phyloP scores from a whole-genome alignment of 2,797 vertebrate genomes.

The Sebastes alutus region DNA sequence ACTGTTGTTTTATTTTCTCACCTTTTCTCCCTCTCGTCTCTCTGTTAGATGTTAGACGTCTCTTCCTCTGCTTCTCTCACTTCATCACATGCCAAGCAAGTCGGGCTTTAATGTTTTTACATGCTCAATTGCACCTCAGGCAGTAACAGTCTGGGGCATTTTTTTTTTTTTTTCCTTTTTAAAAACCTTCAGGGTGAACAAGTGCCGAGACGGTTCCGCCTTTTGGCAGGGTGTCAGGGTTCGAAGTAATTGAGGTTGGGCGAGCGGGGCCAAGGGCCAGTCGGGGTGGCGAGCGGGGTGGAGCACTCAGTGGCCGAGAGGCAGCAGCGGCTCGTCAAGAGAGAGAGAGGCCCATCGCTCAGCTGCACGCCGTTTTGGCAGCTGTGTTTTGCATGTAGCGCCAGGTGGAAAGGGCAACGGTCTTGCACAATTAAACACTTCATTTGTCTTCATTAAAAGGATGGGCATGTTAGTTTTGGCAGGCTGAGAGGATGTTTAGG shows the following conservation, averaged over 20 bases:
- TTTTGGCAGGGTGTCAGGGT: conserved; percentile 53
- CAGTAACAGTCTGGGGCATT: conserved; percentile 47
- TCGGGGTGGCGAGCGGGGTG: conserved; percentile 23
- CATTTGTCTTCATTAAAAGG: conserved; percentile 74
- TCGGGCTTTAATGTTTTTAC: conserved; percentile 53
- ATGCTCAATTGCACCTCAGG: conserved; percentile 65
- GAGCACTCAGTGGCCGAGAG: conserved; percentile 25
- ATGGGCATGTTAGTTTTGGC: conserved; percentile 64
- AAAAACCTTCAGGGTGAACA: conserved; percentile 39
- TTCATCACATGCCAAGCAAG: conserved; percentile 33
- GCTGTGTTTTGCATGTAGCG: conserved; percentile 68
- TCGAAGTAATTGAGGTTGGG: conserved; percentile 50
- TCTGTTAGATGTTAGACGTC: not conserved
- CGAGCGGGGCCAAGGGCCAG: conserved; percentile 41
- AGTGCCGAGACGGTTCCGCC: conserved; percentile 30
- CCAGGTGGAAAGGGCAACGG: conserved; percentile 67
- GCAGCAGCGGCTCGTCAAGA: not conserved
- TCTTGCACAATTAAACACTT: conserved; percentile 69
- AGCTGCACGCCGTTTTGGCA: conserved; percentile 51
- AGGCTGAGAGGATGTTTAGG: conserved; percentile 44
- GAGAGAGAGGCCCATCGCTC: conserved; percentile 33
- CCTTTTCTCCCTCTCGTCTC: conserved; percentile 19
- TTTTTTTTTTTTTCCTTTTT: not conserved
- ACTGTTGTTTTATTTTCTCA: conserved; percentile 19
- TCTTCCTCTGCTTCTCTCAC: conserved; percentile 27